Percentiles rank a stretch among this genome's conserved stretches.
These are phyloP conservation scores for Cryptophagus acutangulus DNA, from an alignment of 2,888 invertebrate species.

Conservation along the genomic window DNA sequence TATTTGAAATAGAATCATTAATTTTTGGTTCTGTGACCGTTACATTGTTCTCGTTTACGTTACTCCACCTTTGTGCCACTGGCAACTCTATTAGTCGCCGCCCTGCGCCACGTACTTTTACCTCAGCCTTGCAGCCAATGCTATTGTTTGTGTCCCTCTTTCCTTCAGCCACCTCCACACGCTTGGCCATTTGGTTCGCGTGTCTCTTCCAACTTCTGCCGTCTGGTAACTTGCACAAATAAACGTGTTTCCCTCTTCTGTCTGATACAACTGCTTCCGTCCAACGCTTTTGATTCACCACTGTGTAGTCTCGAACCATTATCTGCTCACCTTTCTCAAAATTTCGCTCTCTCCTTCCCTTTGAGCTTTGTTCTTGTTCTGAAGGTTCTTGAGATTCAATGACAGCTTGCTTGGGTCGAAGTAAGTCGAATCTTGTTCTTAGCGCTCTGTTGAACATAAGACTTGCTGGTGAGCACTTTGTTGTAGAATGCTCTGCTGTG, in stretches of 20 bases:
- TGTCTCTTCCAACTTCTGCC: slow-evolving; percentile 2
- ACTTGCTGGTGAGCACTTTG: slow-evolving; percentile 7
- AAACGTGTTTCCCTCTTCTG: slow-evolving; percentile 7
- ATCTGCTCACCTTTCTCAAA: slow-evolving; percentile 3
- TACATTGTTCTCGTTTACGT: too few species aligned
- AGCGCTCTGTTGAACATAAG: slow-evolving; percentile 8
- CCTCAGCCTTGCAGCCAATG: too few species aligned
- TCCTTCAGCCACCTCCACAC: too few species aligned
- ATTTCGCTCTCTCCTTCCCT: slow-evolving; percentile 3
- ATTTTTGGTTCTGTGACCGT: too few species aligned
- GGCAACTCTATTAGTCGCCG: too few species aligned
- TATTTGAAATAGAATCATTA: too few species aligned
- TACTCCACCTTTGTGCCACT: too few species aligned
- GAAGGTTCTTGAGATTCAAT: too few species aligned
- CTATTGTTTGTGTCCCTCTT: too few species aligned
- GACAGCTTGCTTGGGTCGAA: too few species aligned
- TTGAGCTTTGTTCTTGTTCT: too few species aligned
- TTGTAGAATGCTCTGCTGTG: slow-evolving; percentile 7
- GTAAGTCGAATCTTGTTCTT: slow-evolving; percentile 6
- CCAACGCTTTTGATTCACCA: slow-evolving; percentile 10
- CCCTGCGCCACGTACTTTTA: too few species aligned
- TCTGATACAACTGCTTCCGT: slow-evolving; percentile 5
- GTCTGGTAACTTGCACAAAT: slow-evolving; percentile 3
- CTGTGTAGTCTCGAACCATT: slow-evolving; percentile 9
- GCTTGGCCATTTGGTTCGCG: slow-evolving; percentile 1